These are phyloP conservation scores for Philopedon plagiatum DNA, from an alignment of 2,888 invertebrate genomes.

Conservation along the genomic window DNA sequence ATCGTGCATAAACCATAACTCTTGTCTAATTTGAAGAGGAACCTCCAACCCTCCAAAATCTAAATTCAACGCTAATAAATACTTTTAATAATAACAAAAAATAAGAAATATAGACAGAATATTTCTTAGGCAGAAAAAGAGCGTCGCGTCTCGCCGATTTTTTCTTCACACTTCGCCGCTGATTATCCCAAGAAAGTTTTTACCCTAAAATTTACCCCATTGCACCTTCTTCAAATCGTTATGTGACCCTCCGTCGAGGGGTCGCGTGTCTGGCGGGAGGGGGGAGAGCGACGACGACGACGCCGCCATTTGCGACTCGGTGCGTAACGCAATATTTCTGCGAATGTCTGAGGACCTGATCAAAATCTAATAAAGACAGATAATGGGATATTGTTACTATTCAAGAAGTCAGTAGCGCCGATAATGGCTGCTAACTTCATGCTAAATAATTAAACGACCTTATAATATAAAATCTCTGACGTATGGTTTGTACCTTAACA, in stretches of 20 bases:
- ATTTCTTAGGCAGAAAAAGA: neutral
- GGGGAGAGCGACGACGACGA: neutral
- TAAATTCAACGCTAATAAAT: neutral
- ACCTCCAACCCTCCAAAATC: no score
- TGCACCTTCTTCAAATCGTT: neutral
- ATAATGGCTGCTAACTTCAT: neutral
- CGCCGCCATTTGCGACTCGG: constrained; percentile 15
- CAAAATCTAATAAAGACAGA: constrained; percentile 28
- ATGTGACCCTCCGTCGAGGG: constrained; percentile 13
- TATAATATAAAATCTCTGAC: no score
- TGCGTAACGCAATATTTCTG: constrained; percentile 35
- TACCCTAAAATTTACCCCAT: constrained; percentile 8
- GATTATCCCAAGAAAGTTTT: neutral
- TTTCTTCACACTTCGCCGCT: neutral
- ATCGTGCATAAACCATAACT: no score
- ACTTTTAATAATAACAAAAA: neutral
- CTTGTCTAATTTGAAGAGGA: no score
- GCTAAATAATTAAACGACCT: no score
- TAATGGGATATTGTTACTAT: constrained; percentile 21
- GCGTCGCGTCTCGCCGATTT: neutral
- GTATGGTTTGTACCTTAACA: no score
- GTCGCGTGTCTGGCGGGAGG: constrained; percentile 39
- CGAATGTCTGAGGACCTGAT: constrained; percentile 32
- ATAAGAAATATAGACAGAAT: neutral
- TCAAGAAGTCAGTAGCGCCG: neutral